Base-by-base conservation (phyloP, 2,888 invertebrate species). In the Diadegma fenestrale region DNA sequence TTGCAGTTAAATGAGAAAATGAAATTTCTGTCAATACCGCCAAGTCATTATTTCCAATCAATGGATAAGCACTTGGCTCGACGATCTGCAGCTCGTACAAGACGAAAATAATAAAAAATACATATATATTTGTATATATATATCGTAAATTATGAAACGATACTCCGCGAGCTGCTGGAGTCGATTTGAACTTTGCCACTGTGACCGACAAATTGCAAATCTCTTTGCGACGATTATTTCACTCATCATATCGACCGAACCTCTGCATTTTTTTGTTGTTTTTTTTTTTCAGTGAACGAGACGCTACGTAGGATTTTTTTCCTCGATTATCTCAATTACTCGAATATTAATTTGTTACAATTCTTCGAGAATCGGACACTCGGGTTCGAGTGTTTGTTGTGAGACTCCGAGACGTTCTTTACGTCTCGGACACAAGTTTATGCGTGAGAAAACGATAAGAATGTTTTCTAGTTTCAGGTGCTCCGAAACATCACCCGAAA, bases 181-280 rank as follows among this genome's bases (percentile, higher is more conserved):
- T 45, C 14, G 54, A 82, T 37, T 54, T 22, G 64, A 75, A 83
- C 19, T 81, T 41, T 58, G 26, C n/a, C 63, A 69, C 61, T 48
- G 54, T 54, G 26, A 77, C 17, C 12, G 51, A 61, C n/a, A 22
- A 79, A 37, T 66, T 58, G 30, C 12, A 54, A 76, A 41, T 19
- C 58, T 37, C 43, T 30, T 63, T 76, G 41, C 37, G 19, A 80
- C 73, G 26, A 69, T 45, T 51, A 69, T 71, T 51, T 41, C 51
- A 43, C 19, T 19, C 77, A 72, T 80, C 80, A 41, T 63, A 43
- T 63, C 61, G 10, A 76, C 63, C 69, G 66, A 83, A 76, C 71
- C 69, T 75, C 63, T 71, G 84, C 84, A 84, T 80, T 80, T 72
- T 61, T n/a, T n/a, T n/a, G n/a, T n/a, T n/a, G n/a, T n/a, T n/a